Percentiles rank a stretch among this genome's conserved stretches.
Conservation (phyloP, 2,113 vertebrate species). For the Ardeotis arabs region DNA sequence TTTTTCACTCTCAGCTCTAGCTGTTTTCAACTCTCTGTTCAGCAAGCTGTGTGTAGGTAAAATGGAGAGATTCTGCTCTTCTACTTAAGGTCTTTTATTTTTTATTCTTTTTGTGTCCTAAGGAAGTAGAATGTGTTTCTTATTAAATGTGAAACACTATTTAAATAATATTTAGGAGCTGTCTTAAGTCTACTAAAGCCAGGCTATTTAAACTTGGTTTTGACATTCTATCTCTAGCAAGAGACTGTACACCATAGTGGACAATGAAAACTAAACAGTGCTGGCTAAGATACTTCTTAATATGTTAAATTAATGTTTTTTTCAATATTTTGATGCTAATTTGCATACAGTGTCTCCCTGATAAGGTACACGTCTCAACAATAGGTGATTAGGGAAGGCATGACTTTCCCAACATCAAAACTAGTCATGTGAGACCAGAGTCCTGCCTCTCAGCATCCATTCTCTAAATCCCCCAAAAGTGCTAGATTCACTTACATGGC, state of each 20-base stretch:
- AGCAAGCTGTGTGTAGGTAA: slow-evolving; percentile 60
- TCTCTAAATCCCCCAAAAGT: background rate
- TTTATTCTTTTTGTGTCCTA: slow-evolving; percentile 33
- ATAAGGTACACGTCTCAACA: background rate
- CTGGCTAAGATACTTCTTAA: background rate
- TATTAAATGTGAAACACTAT: slow-evolving; percentile 65
- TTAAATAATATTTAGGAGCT: slow-evolving; percentile 43
- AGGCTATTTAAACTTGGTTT: slow-evolving; percentile 21
- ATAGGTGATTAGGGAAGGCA: background rate
- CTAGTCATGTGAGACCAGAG: background rate
- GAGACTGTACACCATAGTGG: background rate
- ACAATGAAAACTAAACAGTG: background rate
- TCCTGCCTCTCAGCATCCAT: background rate
- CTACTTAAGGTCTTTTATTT: slow-evolving; percentile 52
- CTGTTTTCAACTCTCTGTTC: slow-evolving; percentile 71
- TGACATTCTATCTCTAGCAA: slow-evolving; percentile 1
- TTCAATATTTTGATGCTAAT: background rate
- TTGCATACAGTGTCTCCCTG: background rate
- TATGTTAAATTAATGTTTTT: background rate
- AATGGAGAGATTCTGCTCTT: slow-evolving; percentile 63
- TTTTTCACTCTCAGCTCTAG: slow-evolving; percentile 55
- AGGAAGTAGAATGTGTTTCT: slow-evolving; percentile 70
- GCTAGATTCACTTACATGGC: background rate
- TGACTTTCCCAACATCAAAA: slow-evolving; percentile 23
- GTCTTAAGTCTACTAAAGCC: background rate